Evolutionary conservation across 2,797 vertebrate genomes (phyloP).

Genomic region (Passerculus sandwichensis): DNA sequence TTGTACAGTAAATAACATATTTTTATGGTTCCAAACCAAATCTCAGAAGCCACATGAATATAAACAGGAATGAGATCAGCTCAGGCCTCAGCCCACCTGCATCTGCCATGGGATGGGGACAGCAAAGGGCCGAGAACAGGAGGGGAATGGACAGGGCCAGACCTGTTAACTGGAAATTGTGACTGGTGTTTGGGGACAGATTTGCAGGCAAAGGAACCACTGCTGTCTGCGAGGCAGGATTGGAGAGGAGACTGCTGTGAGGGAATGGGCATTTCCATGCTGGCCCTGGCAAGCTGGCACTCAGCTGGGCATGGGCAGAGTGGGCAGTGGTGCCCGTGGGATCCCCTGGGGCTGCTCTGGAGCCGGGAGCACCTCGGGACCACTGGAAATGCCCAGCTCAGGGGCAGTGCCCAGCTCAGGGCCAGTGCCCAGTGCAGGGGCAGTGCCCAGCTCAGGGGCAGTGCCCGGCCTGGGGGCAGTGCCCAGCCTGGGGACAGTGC

Average conservation of each 20-base stretch:
- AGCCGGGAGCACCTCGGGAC: neutral
- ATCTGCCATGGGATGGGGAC: neutral
- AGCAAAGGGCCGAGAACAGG: neutral
- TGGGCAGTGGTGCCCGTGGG: fast-evolving
- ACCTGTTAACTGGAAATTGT: fast-evolving
- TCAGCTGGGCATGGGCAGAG: neutral
- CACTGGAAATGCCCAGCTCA: neutral
- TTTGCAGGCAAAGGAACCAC: fast-evolving
- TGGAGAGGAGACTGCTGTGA: neutral
- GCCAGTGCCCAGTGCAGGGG: no score
- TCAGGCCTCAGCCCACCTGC: neutral
- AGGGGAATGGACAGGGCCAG: neutral
- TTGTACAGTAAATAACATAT: constrained; percentile 6
- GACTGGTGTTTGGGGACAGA: neutral
- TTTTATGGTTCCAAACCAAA: neutral
- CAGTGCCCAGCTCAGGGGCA: neutral
- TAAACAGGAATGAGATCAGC: neutral
- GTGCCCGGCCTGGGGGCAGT: neutral
- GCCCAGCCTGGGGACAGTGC: neutral
- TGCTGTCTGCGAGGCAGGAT: neutral
- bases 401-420: neutral
- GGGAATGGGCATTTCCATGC: fast-evolving
- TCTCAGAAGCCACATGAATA: neutral
- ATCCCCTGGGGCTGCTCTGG: fast-evolving
- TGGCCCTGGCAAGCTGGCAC: neutral